These are phyloP conservation scores for Creontiades dilutus DNA, from an alignment of 2,888 invertebrate genomes.

Conservation along the genomic window DNA sequence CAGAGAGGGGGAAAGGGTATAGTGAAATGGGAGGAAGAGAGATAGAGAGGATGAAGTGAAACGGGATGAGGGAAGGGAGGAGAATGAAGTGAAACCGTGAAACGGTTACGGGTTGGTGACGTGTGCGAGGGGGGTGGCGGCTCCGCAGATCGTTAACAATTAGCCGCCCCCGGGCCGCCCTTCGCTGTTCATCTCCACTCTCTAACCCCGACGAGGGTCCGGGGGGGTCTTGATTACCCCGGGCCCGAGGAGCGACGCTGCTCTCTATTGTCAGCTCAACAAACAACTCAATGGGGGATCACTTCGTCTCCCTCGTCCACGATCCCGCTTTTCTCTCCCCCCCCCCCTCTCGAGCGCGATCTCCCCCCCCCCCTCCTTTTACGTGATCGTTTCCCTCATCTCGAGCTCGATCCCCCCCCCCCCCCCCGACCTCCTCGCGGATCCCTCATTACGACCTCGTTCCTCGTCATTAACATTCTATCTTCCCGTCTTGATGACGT, in stretches of 20 bases:
- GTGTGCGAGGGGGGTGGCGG: not conserved
- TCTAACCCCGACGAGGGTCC: not conserved
- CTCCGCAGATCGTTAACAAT: constrained; percentile 58
- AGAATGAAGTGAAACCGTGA: constrained; percentile 23
- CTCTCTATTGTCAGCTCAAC: constrained; percentile 64
- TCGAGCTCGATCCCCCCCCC: not conserved
- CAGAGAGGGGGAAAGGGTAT: not conserved
- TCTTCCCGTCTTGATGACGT: constrained; percentile 64
- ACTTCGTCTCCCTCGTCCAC: constrained; percentile 27
- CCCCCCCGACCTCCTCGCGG: not conserved
- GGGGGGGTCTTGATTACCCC: constrained; percentile 29
- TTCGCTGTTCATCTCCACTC: constrained; percentile 6
- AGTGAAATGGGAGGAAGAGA: not conserved
- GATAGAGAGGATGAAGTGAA: not conserved
- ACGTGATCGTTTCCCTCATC: not conserved
- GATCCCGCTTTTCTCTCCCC: not conserved
- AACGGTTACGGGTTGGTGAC: not conserved
- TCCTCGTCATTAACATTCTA: constrained; percentile 66
- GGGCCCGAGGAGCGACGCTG: not conserved
- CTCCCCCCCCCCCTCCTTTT: not conserved
- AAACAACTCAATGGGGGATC: constrained; percentile 69
- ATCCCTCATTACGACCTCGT: constrained; percentile 66
- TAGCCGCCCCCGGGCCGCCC: constrained; percentile 39
- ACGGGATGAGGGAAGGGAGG: not conserved
- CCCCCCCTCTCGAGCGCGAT: not conserved